Conservation (phyloP, 2,113 vertebrate genomes). For the Oceanites oceanicus region DNA sequence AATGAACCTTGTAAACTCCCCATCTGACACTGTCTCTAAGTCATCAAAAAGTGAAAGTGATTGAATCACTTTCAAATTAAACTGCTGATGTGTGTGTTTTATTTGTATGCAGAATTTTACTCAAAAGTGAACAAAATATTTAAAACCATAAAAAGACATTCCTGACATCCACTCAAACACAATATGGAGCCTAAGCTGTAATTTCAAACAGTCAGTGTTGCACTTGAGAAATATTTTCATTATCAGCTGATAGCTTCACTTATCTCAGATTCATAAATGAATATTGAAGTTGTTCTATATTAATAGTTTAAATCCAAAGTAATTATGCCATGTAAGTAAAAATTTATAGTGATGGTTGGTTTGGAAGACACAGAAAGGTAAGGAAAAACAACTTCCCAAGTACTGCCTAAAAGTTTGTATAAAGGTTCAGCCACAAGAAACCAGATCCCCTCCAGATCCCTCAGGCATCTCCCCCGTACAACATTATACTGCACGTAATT, state of each 20-base stretch:
- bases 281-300: neutral
- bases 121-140: slow-evolving; percentile 13
- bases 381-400: neutral
- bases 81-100: slow-evolving; percentile 2
- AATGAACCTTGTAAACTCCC: neutral
- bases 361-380: neutral
- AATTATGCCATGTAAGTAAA: neutral
- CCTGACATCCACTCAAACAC: neutral
- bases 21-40: neutral
- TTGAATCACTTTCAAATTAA: neutral
- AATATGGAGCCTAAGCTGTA: neutral
- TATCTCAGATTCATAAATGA: neutral
- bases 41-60: neutral
- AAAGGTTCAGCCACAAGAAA: neutral
- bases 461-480: neutral
- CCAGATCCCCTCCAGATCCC: neutral
- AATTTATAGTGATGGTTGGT: neutral
- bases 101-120: neutral
- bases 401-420: neutral
- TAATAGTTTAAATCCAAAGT: neutral
- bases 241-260: neutral
- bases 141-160: slow-evolving; percentile 22
- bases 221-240: neutral
- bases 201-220: neutral
- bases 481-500: neutral